Evolutionary conservation across 2,797 vertebrate genomes (phyloP), one percentile per base, ranked within the genome.

Genomic region (Zenarchopterus dispar): DNA sequence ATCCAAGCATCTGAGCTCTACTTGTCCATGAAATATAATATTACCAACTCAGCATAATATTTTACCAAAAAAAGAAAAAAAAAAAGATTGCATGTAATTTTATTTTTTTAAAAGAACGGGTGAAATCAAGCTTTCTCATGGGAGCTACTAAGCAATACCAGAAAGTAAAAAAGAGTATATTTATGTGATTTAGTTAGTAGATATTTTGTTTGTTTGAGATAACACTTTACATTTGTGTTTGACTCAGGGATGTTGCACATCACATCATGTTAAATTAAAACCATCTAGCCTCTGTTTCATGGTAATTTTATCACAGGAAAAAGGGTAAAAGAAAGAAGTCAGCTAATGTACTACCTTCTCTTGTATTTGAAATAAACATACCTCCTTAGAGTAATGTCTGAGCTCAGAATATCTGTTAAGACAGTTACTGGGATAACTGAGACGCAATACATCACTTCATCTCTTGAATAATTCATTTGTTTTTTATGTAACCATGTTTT

Each of bases 401-500:
- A 60, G 67, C 70, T 66, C 74, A 73, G 46, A 84, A 78, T 81
- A 78, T 52, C 57, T 19, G 8, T 57, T 4, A 17, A 51, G 55
- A 67, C 51, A 45, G 49, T 56, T 63, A 70, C 64, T 70, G n/a
- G 71, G 83, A 76, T 50, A 77, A 74, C 70, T 46, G 57, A 70
- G 54, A 66, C 60, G 15, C 56, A 36, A 75, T 67, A 62, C 50
- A 28, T 71, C 56, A 31, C 56, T 52, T 43, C 13, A 1, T 69
- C 68, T 50, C 18, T 41, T 87, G 67, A 84, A 81, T 88, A 60
- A 85, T 84, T 84, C 66, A 68, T 36, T 36, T 36, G 33, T 46
- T 42, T 31, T 6, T 80, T 80, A 80, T 62, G 61, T 73, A 81
- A 82, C 71, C 18, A 0, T 78, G 68, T 85, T 87, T 81, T 81